These are phyloP conservation scores for Aricia artaxerxes DNA, from an alignment of 2,888 invertebrate species.

Conservation along the genomic window DNA sequence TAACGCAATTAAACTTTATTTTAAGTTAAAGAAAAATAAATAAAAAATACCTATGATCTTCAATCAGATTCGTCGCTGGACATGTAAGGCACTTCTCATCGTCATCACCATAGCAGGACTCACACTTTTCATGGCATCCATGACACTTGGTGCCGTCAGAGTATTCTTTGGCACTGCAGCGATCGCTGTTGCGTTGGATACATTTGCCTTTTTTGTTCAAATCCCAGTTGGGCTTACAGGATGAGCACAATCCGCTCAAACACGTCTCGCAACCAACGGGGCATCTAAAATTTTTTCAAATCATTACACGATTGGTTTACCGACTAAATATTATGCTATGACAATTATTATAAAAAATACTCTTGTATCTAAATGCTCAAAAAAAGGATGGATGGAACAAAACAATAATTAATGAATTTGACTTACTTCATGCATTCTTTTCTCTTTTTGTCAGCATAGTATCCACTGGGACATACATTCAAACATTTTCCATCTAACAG, in stretches of 20 bases:
- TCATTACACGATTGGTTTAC: not conserved
- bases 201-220: constrained; percentile 88
- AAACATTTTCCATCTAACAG: constrained; percentile 87
- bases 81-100: constrained; percentile 88
- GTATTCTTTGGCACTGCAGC: constrained; percentile 83
- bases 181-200: constrained; percentile 84
- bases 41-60: constrained; percentile 74
- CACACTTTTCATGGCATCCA: constrained; percentile 88
- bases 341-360: not conserved
- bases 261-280: constrained; percentile 89
- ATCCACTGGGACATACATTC: constrained; percentile 86
- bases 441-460: constrained; percentile 88
- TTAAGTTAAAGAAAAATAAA: not conserved
- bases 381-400: not conserved
- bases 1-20: not conserved
- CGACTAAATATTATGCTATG: not conserved
- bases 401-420: constrained; percentile 16
- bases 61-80: constrained; percentile 85
- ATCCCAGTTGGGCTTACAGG: constrained; percentile 87
- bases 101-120: constrained; percentile 90
- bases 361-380: not conserved
- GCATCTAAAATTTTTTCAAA: constrained; percentile 69
- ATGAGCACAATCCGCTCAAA: constrained; percentile 85
- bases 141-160: constrained; percentile 84
- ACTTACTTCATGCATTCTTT: constrained; percentile 87